Percentiles rank a stretch among this genome's conserved stretches.
Evolutionary conservation across 2,888 invertebrate species (phyloP).

Genomic region (Zeuzera pyrina): DNA sequence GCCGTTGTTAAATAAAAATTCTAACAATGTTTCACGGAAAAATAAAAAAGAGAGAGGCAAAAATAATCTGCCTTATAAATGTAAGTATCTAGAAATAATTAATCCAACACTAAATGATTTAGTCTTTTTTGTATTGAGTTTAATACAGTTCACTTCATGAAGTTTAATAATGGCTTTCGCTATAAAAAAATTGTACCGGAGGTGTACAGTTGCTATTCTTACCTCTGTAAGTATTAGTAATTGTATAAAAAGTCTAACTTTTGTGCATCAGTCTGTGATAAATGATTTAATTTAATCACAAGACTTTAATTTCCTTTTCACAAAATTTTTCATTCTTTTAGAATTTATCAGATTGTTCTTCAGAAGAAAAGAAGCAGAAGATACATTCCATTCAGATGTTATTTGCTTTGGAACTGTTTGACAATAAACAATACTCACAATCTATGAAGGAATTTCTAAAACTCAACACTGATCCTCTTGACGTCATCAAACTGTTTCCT

Average conservation of each 20-base stretch:
- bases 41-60: conserved; percentile 35
- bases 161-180: conserved; percentile 22
- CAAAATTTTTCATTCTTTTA: conserved; percentile 46
- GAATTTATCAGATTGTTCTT: conserved; percentile 87
- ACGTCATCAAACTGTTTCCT: conserved; percentile 96
- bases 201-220: conserved; percentile 26
- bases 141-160: conserved; percentile 2
- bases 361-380: conserved; percentile 85
- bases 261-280: too few relatives aligned
- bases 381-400: conserved; percentile 91
- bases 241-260: too few relatives aligned
- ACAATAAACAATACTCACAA: conserved; percentile 87
- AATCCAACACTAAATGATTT: too few relatives aligned
- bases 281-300: too few relatives aligned
- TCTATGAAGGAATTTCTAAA: conserved; percentile 94
- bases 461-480: conserved; percentile 93
- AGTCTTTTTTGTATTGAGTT: background rate
- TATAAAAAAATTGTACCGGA: conserved; percentile 20
- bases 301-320: too few relatives aligned
- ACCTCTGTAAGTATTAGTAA: conserved; percentile 21
- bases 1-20: background rate
- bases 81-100: conserved; percentile 36
- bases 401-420: conserved; percentile 93
- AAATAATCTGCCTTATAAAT: conserved; percentile 32
- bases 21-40: conserved; percentile 36